phyloP scores from a whole-genome alignment of 2,113 vertebrate genomes.

The Speoplatyrhinus poulsoni region DNA sequence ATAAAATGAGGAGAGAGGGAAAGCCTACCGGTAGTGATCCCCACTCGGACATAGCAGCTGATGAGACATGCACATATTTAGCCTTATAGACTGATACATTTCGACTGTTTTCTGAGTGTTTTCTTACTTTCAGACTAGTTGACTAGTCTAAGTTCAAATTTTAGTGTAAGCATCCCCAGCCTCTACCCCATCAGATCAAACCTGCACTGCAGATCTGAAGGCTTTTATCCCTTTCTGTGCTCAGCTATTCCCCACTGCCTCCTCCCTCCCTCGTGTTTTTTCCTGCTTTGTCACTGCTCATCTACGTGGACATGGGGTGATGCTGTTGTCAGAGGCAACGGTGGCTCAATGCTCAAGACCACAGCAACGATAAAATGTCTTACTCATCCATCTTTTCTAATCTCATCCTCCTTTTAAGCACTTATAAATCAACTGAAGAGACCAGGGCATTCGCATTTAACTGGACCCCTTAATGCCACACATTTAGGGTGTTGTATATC shows the following conservation, averaged over 20 bases:
- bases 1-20: too few species aligned
- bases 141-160: too few species aligned
- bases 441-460: neutral
- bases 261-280: constrained; percentile 19
- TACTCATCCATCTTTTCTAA: constrained; percentile 5
- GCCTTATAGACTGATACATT: too few species aligned
- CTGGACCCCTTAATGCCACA: neutral
- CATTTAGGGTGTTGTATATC: neutral
- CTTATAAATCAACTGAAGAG: constrained; percentile 13
- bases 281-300: constrained; percentile 72
- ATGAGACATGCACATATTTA: too few species aligned
- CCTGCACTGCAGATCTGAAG: constrained; percentile 55
- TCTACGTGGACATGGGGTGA: constrained; percentile 56
- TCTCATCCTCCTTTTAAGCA: neutral
- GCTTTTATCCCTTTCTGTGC: constrained; percentile 39
- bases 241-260: constrained; percentile 22
- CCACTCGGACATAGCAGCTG: too few species aligned
- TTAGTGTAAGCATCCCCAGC: constrained; percentile 23
- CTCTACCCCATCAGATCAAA: constrained; percentile 58
- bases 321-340: constrained; percentile 66
- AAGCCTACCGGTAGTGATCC: too few species aligned
- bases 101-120: too few species aligned
- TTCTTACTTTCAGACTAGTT: too few species aligned
- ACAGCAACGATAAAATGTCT: constrained; percentile 29
- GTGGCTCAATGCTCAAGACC: constrained; percentile 34